phyloP scores from a whole-genome alignment of 2,113 vertebrate genomes.

The cat (Felis catus) region DNA sequence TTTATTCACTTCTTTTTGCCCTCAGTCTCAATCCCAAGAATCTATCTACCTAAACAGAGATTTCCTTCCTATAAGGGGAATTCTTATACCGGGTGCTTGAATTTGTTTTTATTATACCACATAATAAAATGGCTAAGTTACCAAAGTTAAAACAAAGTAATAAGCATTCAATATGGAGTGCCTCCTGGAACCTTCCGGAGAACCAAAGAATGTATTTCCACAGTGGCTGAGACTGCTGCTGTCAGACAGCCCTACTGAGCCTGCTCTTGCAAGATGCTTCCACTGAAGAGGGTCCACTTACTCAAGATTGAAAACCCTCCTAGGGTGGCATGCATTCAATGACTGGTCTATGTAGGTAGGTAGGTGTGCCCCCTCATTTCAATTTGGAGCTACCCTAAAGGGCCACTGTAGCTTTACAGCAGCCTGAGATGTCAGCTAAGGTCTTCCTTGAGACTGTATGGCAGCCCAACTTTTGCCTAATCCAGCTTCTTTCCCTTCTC shows the following conservation, averaged over 20 bases:
- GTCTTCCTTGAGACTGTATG: background rate
- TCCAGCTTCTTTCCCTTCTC: background rate
- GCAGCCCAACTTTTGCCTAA: background rate
- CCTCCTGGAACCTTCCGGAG: background rate
- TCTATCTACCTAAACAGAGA: background rate
- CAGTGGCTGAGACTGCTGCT: background rate
- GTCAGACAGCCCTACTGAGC: background rate
- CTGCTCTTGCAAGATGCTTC: background rate
- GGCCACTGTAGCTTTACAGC: background rate
- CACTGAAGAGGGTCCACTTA: background rate
- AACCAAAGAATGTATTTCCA: background rate
- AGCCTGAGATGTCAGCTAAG: background rate
- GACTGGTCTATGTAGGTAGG: background rate
- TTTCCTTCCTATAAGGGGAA: background rate
- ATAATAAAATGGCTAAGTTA: background rate
- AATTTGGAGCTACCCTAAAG: background rate
- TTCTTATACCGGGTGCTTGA: background rate
- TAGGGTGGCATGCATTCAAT: background rate
- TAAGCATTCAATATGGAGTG: background rate
- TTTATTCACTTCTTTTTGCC: background rate
- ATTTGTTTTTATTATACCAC: background rate
- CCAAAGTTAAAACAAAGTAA: background rate
- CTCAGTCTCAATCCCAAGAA: background rate
- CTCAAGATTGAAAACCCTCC: background rate
- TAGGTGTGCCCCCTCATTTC: background rate